These are phyloP conservation scores for Cepaea nemoralis DNA, from an alignment of 1,140 invertebrate species.

Conservation along the genomic window DNA sequence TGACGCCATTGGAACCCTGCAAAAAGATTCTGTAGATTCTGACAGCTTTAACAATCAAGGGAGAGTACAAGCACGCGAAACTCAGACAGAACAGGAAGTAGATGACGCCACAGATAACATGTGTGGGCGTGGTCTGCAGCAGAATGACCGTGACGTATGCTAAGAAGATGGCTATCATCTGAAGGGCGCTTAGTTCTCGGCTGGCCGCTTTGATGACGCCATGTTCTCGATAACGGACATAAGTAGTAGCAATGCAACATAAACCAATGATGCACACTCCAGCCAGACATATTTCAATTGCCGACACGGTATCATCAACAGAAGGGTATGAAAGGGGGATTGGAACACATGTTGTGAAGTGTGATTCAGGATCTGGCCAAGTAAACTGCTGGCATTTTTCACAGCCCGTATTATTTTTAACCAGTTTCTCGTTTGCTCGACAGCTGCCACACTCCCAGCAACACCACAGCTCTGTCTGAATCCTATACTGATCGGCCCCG, in stretches of 20 bases:
- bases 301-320: conserved; percentile 61
- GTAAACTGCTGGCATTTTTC: conserved; percentile 41
- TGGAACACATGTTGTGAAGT: conserved; percentile 74
- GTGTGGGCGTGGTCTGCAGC: conserved; percentile 78
- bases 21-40: conserved; percentile 91
- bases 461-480: conserved; percentile 40
- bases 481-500: conserved; percentile 36
- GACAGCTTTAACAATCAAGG: conserved; percentile 91
- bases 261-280: conserved; percentile 71
- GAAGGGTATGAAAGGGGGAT: conserved; percentile 46
- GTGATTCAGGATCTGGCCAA: conserved; percentile 69
- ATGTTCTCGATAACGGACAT: conserved; percentile 83
- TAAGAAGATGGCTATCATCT: conserved; percentile 88
- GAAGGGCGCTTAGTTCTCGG: conserved; percentile 87
- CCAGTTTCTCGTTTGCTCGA: conserved; percentile 49
- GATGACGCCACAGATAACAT: conserved; percentile 71
- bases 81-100: conserved; percentile 84
- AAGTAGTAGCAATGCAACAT: conserved; percentile 74
- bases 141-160: conserved; percentile 91
- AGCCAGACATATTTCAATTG: conserved; percentile 73
- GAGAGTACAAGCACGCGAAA: conserved; percentile 92
- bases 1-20: conserved; percentile 74
- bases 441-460: conserved; percentile 51
- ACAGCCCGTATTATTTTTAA: conserved; percentile 47
- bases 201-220: conserved; percentile 91